Base-by-base conservation (phyloP, 2,888 invertebrate genomes). In the Gerosis bhagava region DNA sequence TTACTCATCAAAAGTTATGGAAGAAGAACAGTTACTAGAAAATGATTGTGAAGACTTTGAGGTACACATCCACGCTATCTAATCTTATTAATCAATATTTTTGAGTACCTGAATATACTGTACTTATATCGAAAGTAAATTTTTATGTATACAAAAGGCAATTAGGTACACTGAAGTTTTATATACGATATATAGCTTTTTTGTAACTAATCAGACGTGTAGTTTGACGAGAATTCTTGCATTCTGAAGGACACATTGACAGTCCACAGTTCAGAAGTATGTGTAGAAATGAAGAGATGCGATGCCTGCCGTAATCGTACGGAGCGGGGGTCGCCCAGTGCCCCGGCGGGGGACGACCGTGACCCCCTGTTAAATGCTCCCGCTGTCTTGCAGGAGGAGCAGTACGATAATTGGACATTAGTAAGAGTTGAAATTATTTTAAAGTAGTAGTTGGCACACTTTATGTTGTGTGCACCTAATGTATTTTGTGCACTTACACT, bases 281-380 rank as follows among this genome's bases (percentile, higher is more conserved):
- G 87, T 78, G 63, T 86, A 84, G 80, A 74, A 70, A 87, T 87
- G 87, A 86, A 81, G 86, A 83, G 75, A 63, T 66, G 66, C 75
- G 83, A 84, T 74, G 76, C 77, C 57, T 74, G 69, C 64, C 79
- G 78, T 74, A 73, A 73, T 66, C 77, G 75, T 65, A 69, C 77
- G 50, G 79, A 82, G 58, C 70, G 76, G 73, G 77, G 69, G 67
- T 66, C 62, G 56, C 65, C 61, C 45, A 68, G 67, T 56, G 59
- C 59, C 60, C 66, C 57, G 45, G 50, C 53, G 15, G 65, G 65
- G 34, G 72, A 73, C 48, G 81, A 80, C 67, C 69, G 76, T 49
- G 80, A 79, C 63, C 83, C 82, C 40, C 77, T 87, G 59, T 69
- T 86, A 68, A 72, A 70, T 64, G 67, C 77, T 50, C 75, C 82